These are phyloP conservation scores for Psittacara wagleri DNA, from an alignment of 2,113 vertebrate species.

Conservation along the genomic window DNA sequence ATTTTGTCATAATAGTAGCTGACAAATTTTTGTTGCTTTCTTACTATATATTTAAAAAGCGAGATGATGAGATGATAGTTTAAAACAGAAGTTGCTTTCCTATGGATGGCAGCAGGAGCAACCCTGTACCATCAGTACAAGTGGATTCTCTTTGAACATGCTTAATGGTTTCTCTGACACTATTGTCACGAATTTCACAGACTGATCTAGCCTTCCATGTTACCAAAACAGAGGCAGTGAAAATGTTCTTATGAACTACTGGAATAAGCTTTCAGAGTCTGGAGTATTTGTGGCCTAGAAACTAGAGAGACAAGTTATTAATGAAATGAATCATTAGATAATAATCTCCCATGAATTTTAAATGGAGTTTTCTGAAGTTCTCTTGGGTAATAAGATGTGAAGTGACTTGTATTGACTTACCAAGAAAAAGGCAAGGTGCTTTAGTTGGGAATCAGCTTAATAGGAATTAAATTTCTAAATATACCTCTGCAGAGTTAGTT, in stretches of 20 bases:
- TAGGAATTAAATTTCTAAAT: slow-evolving; percentile 24
- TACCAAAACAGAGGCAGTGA: neutral
- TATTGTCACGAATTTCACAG: neutral
- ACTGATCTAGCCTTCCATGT: neutral
- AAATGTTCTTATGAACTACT: neutral
- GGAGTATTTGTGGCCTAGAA: neutral
- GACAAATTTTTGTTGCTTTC: neutral
- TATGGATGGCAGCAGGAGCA: neutral
- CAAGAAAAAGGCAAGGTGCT: slow-evolving; percentile 4
- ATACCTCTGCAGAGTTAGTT: neutral
- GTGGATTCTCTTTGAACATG: neutral
- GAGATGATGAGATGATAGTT: neutral
- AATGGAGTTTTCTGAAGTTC: slow-evolving; percentile 1
- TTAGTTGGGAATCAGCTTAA: slow-evolving; percentile 15
- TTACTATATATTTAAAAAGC: neutral
- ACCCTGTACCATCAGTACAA: neutral
- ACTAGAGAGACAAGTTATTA: neutral
- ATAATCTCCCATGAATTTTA: slow-evolving; percentile 20
- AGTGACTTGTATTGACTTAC: neutral
- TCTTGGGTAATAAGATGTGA: neutral
- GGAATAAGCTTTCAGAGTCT: neutral
- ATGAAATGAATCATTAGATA: slow-evolving; percentile 30
- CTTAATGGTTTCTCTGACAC: neutral
- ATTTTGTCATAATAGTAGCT: neutral
- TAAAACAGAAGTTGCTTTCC: neutral